Conservation (phyloP, 1,140 invertebrate species). For the Mercenaria mercenaria region DNA sequence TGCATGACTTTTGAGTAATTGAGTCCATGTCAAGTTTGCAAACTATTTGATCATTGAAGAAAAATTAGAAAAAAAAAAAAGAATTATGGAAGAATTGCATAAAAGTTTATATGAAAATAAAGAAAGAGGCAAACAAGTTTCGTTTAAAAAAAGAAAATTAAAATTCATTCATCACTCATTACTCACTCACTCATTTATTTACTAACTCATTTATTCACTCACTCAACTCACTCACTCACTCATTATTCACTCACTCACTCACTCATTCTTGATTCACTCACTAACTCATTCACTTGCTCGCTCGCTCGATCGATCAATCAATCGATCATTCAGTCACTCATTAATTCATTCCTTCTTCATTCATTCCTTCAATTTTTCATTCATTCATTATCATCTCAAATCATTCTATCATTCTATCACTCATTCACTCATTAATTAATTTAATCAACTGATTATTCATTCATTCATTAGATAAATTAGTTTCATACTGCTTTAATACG, state of each 20-base stretch:
- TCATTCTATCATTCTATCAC: conserved; percentile 15
- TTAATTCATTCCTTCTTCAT: conserved; percentile 49
- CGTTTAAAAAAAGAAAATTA: no score
- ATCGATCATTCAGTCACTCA: conserved; percentile 9
- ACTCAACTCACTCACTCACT: background rate
- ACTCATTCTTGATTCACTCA: background rate
- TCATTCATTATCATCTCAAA: background rate
- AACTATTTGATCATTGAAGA: background rate
- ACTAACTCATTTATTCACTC: background rate
- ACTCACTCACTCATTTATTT: background rate
- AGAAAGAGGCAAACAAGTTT: no score
- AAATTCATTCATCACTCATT: no score
- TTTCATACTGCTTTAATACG: no score
- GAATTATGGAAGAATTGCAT: no score
- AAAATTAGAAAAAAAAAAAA: background rate
- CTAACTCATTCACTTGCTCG: background rate
- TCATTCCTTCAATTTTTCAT: conserved; percentile 42
- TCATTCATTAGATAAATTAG: no score
- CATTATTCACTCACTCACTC: background rate
- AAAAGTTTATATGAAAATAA: no score
- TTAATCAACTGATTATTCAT: background rate
- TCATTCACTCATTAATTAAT: background rate
- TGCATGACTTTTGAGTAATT: background rate
- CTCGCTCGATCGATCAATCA: background rate
- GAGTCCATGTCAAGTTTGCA: background rate